Evolutionary conservation across 2,113 vertebrate genomes (phyloP).

Genomic region (Chaetops frenatus): DNA sequence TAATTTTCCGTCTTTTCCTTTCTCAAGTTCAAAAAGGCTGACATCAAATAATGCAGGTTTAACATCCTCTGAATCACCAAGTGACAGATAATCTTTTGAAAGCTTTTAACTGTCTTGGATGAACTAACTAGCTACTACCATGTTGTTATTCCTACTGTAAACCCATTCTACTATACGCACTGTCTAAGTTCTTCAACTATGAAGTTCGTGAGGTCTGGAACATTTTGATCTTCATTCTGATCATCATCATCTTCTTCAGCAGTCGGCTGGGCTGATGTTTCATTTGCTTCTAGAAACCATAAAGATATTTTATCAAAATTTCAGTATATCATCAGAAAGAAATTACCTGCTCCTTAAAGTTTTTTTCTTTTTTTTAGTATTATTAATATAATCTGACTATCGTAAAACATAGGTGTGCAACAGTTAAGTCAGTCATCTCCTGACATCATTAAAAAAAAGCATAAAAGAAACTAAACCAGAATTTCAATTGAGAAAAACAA

Average conservation of each 20-base stretch:
- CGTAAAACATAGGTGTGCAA: not conserved
- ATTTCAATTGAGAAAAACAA: not conserved
- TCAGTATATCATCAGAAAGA: not conserved
- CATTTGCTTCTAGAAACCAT: constrained; percentile 67
- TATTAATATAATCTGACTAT: not conserved
- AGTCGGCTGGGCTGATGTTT: constrained; percentile 59
- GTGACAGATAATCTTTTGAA: not conserved
- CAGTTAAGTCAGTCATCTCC: not conserved
- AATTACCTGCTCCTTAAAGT: not conserved
- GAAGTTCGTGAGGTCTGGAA: constrained; percentile 93
- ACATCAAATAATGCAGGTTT: not conserved
- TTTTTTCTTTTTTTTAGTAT: not conserved
- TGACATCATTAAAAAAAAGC: not conserved
- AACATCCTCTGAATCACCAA: not conserved
- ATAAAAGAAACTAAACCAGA: not conserved
- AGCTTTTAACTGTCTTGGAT: not conserved
- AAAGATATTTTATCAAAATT: not conserved
- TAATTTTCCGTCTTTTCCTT: not conserved
- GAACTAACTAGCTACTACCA: not conserved
- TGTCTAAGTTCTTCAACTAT: constrained; percentile 87
- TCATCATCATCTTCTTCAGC: constrained; percentile 81
- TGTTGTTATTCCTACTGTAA: not conserved
- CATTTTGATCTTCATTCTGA: constrained; percentile 81
- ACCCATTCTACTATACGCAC: constrained; percentile 71
- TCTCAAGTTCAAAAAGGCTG: not conserved